Evolutionary conservation across 2,797 vertebrate species (phyloP).

Genomic region (Sylvia borin): DNA sequence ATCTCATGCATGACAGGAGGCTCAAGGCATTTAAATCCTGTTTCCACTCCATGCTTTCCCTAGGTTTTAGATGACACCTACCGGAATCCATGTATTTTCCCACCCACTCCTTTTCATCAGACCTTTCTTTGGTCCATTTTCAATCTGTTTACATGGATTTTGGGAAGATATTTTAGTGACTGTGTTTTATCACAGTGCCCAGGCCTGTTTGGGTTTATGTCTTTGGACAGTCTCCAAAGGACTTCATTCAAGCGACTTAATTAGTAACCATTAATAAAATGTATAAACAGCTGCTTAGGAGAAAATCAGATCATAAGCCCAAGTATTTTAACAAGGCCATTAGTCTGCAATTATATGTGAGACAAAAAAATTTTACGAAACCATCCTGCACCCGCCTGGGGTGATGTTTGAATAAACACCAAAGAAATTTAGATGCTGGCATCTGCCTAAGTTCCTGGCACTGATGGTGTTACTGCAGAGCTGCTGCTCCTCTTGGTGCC

Average conservation of each 20-base stretch:
- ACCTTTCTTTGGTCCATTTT: slow-evolving; percentile 1
- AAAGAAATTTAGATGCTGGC: neutral
- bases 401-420: neutral
- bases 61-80: neutral
- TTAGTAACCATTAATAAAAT: slow-evolving; percentile 50
- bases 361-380: neutral
- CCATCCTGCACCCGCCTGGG: neutral
- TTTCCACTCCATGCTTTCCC: neutral
- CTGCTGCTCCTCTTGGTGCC: neutral
- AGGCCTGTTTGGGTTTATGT: slow-evolving; percentile 39
- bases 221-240: slow-evolving; percentile 40
- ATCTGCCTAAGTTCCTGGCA: neutral
- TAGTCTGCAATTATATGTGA: slow-evolving; percentile 12
- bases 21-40: neutral
- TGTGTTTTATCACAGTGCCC: neutral
- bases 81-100: neutral
- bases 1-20: neutral
- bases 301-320: slow-evolving; percentile 26
- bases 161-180: neutral
- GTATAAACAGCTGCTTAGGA: slow-evolving; percentile 36
- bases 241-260: slow-evolving; percentile 22
- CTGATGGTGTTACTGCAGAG: neutral
- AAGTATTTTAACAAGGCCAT: slow-evolving; percentile 25
- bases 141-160: neutral
- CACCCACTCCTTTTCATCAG: neutral